A percentile compares a stretch with the other conserved stretches of the same genome.
Evolutionary conservation across 1,140 invertebrate species (phyloP).

Genomic region (Littorina saxatilis): DNA sequence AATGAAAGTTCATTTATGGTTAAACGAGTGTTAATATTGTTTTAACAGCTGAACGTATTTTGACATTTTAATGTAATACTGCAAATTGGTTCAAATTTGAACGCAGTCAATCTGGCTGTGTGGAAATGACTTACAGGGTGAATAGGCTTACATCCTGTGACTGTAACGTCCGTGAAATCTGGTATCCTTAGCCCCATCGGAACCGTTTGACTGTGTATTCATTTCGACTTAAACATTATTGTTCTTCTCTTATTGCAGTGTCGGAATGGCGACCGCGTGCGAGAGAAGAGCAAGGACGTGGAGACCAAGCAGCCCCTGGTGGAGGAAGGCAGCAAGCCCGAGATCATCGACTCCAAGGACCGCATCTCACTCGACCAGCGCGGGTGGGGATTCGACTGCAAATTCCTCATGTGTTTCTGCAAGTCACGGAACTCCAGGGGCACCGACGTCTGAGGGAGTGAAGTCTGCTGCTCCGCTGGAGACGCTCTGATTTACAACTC

Average conservation of each 20-base stretch:
- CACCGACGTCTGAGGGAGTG: constrained; percentile 58
- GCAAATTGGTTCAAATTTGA: no score
- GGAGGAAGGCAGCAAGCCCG: constrained; percentile 78
- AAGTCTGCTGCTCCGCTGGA: not conserved
- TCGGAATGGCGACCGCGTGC: constrained; percentile 1
- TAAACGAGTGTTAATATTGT: no score
- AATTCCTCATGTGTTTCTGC: constrained; percentile 74
- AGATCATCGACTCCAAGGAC: constrained; percentile 76
- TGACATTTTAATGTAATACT: no score
- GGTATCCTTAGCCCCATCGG: no score
- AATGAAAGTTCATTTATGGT: no score
- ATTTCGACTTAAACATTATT: no score
- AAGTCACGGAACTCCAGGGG: constrained; percentile 53
- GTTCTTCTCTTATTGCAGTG: not conserved
- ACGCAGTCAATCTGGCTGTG: no score
- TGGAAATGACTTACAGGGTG: no score
- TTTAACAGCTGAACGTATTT: no score
- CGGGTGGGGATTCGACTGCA: constrained; percentile 81
- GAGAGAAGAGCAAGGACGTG: constrained; percentile 44
- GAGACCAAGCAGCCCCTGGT: constrained; percentile 77
- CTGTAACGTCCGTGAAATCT: no score
- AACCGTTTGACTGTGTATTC: no score
- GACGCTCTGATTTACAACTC: not conserved
- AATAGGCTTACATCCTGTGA: no score
- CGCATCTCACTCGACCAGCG: constrained; percentile 78